phyloP scores from a whole-genome alignment of 2,888 invertebrate species.

The Papilio gigon region DNA sequence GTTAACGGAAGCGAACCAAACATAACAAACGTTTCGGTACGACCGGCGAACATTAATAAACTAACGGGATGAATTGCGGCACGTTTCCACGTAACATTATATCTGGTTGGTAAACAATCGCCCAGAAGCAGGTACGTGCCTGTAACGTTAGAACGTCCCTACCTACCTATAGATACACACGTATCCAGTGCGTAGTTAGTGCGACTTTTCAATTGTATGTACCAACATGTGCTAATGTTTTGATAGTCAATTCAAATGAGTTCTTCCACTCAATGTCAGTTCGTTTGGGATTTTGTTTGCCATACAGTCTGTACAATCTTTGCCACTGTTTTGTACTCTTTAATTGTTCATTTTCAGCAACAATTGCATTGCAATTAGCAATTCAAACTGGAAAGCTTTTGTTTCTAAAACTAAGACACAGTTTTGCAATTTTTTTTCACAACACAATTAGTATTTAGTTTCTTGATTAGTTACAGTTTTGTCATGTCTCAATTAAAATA shows the following conservation, averaged over 20 bases:
- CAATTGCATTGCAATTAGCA: neutral
- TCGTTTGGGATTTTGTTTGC: neutral
- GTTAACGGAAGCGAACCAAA: slow-evolving; percentile 72
- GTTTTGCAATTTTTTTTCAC: slow-evolving; percentile 15
- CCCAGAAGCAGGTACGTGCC: slow-evolving; percentile 53
- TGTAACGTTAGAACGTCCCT: slow-evolving; percentile 28
- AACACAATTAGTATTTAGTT: neutral
- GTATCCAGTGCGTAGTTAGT: slow-evolving; percentile 20
- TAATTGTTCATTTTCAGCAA: neutral
- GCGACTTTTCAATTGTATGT: slow-evolving; percentile 26
- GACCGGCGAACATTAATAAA: slow-evolving; percentile 74
- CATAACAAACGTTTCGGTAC: slow-evolving; percentile 75
- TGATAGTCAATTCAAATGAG: neutral
- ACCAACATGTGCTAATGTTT: neutral
- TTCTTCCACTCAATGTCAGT: neutral
- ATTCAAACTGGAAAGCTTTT: neutral
- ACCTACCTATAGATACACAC: neutral
- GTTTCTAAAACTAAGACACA: slow-evolving; percentile 4
- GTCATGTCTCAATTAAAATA: neutral
- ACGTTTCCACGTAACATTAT: slow-evolving; percentile 43
- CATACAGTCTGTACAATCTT: neutral
- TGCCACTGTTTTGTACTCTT: neutral
- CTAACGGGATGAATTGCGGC: slow-evolving; percentile 57
- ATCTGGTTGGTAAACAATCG: slow-evolving; percentile 51
- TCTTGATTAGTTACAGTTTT: slow-evolving; percentile 14